Percentiles rank a stretch among this genome's conserved stretches.
Conservation (phyloP, 2,888 invertebrate genomes). For the Sympetrum striolatum region DNA sequence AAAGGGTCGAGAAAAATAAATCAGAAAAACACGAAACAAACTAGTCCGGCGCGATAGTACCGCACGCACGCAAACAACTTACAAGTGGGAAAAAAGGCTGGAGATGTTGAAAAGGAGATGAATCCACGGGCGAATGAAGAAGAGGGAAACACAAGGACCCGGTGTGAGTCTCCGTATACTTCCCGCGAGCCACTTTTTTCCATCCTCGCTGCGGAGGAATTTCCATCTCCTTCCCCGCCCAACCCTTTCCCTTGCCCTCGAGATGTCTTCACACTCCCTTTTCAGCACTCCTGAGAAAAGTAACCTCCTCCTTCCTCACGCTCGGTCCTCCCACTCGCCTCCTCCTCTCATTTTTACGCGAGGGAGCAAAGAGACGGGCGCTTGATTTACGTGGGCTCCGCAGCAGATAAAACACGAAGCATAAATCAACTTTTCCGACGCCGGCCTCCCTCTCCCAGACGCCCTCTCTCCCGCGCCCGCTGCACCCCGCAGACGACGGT, state of each 20-base stretch:
- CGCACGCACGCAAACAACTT: no score
- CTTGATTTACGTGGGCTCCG: conserved; percentile 34
- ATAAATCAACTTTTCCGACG: conserved; percentile 60
- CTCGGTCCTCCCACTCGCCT: conserved; percentile 47
- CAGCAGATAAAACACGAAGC: conserved; percentile 55
- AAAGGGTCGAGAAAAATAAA: no score
- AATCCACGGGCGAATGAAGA: not conserved
- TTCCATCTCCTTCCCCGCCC: not conserved
- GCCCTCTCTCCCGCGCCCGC: conserved; percentile 47
- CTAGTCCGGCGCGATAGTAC: no score
- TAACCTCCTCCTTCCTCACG: conserved; percentile 41
- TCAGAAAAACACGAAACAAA: no score
- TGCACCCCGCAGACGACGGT: conserved; percentile 23
- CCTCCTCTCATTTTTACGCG: conserved; percentile 51
- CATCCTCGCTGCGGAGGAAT: not conserved
- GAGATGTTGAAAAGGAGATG: not conserved
- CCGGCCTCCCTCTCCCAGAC: conserved; percentile 51
- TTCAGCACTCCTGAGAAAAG: conserved; percentile 12
- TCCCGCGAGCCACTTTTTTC: not conserved
- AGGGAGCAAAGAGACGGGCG: conserved; percentile 45
- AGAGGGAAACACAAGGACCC: not conserved
- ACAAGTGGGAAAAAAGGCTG: not conserved
- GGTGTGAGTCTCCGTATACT: not conserved
- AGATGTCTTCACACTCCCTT: conserved; percentile 19
- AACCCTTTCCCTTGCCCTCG: conserved; percentile 8